Base-by-base conservation (phyloP, 2,113 vertebrate genomes). In the Passer montanus region DNA sequence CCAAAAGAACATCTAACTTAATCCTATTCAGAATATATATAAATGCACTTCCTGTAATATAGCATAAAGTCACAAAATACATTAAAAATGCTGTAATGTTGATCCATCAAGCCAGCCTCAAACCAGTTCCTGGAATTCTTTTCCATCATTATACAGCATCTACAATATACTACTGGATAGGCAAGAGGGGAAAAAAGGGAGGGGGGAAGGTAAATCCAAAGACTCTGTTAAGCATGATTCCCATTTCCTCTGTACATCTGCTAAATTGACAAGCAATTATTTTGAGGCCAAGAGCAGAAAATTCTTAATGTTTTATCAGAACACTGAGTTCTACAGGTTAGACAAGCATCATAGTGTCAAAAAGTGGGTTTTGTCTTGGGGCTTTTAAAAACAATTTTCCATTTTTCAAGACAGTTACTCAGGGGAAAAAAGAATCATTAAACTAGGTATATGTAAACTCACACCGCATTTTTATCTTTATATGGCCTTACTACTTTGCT, bases 121-220 rank as follows among this genome's bases (percentile, higher is more conserved):
- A 67, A 55, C 2, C 19, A 72, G 8, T 28, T 78, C 44, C 67
- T 30, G 23, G 24, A 41, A 88, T 56, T 75, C 26, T 69, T 64
- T 60, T 26, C 46, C 28, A 47, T 52, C 35, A 79, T 31, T 64
- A 41, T 63, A 56, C 5, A 90, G 20, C 17, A 49, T 47, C 44
- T 55, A 33, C 9, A 87, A 67, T 30, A 72, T 39, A 56, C 3
- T 4, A 52, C 17, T 15, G 12, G 62, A 50, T 6, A 55, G 20
- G 30, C 24, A 84, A 31, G 47, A 43, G 17, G 2, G 3, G 6
- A 15, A 46, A 37, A 37, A 31, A 1, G 1, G 7, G 2, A 2
- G 17, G 3, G 1, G 13, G 11, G 13, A 31, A 66, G 4, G 7
- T 16, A 64, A 5, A 13, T 62, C 49, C 28, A 60, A 82, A 85